Evolutionary conservation across 2,888 invertebrate species (phyloP).

Genomic region (Lepidocyrtinus sp.): DNA sequence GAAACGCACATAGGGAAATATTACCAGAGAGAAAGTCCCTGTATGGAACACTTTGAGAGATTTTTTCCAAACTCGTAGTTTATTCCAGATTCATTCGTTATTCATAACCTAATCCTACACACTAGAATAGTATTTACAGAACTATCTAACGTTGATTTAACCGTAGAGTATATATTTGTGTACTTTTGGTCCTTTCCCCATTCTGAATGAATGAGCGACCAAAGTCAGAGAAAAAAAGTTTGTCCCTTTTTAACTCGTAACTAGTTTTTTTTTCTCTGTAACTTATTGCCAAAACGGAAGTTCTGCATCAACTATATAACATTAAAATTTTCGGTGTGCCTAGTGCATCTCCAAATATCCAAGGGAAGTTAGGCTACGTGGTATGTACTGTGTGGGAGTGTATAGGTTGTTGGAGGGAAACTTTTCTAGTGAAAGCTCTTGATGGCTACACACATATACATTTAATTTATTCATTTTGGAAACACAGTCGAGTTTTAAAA

Average conservation of each 20-base stretch:
- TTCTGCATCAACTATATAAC: constrained; percentile 34
- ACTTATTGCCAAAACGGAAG: constrained; percentile 53
- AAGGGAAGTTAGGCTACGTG: constrained; percentile 9
- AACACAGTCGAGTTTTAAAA: constrained; percentile 26
- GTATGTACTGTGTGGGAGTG: not conserved
- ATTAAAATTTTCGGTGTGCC: not conserved
- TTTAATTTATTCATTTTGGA: constrained; percentile 42
- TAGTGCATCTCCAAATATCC: constrained; percentile 17
- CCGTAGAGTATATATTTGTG: not conserved
- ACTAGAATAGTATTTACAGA: constrained; percentile 19
- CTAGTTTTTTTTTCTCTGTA: too few species aligned
- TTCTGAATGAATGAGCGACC: not conserved
- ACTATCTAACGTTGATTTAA: not conserved
- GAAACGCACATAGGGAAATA: too few species aligned
- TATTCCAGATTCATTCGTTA: constrained; percentile 40
- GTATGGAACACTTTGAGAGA: too few species aligned
- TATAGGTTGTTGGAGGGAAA: not conserved
- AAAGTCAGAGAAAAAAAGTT: constrained; percentile 16
- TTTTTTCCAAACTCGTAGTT: constrained; percentile 9
- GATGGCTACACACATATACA: not conserved
- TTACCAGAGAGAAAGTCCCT: too few species aligned
- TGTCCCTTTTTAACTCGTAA: constrained; percentile 28
- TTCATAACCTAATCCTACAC: constrained; percentile 31
- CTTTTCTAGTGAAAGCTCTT: not conserved
- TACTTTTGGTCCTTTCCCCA: not conserved